These are phyloP conservation scores for Parus major DNA, from an alignment of 2,113 vertebrate genomes.

Conservation along the genomic window DNA sequence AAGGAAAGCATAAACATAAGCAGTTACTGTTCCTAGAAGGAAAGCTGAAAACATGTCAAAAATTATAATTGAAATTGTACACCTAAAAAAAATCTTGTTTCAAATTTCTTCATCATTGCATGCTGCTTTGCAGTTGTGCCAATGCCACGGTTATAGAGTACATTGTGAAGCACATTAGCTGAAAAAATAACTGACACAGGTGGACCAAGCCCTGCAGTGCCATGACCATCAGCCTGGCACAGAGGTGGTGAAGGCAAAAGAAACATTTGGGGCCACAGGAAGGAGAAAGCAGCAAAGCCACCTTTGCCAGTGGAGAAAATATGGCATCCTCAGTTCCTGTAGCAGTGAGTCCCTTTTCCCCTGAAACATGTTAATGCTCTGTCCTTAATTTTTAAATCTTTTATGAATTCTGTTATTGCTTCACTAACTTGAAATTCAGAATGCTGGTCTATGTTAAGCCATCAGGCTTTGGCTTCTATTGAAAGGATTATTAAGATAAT, in stretches of 20 bases:
- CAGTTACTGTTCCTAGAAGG: neutral
- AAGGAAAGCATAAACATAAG: neutral
- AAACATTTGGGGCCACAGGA: neutral
- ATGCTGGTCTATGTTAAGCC: neutral
- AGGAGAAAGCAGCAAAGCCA: neutral
- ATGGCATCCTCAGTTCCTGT: fast-evolving
- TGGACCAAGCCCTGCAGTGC: neutral
- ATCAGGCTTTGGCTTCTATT: neutral
- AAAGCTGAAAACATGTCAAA: neutral
- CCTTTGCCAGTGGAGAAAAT: neutral
- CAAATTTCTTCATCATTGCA: neutral
- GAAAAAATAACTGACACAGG: neutral
- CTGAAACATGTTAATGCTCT: neutral
- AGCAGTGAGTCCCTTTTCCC: neutral
- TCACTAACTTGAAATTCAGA: neutral
- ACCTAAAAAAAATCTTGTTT: neutral
- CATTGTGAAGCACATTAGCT: neutral
- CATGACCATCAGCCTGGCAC: neutral
- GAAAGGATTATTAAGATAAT: neutral
- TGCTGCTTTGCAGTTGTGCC: neutral
- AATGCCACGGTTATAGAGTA: fast-evolving
- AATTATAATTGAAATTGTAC: neutral
- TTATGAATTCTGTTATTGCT: neutral
- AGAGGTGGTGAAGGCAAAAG: fast-evolving
- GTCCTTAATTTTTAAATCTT: neutral